These are phyloP conservation scores for Scaptomyza parva DNA, from an alignment of 2,888 invertebrate species.

Conservation along the genomic window DNA sequence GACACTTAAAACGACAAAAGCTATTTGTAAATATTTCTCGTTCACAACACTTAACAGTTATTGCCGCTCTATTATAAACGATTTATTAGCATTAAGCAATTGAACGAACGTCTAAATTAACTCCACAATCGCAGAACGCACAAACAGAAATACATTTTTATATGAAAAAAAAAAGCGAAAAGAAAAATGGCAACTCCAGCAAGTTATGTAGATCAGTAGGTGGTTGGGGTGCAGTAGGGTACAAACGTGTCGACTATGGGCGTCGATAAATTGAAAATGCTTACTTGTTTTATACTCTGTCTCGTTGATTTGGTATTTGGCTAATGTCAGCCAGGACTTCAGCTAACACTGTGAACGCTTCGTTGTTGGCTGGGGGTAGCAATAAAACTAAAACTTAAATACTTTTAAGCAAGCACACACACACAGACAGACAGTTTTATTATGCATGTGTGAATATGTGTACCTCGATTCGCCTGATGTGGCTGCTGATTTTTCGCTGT, in stretches of 20 bases:
- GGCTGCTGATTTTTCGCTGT: slow-evolving; percentile 56
- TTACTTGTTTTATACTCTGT: slow-evolving; percentile 38
- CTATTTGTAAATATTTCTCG: neutral
- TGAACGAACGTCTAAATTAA: neutral
- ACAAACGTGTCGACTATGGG: slow-evolving; percentile 33
- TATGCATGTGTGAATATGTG: slow-evolving; percentile 15
- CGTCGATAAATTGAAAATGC: slow-evolving; percentile 8
- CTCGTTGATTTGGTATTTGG: slow-evolving; percentile 36
- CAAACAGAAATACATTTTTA: too few species aligned
- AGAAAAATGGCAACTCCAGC: slow-evolving; percentile 2
- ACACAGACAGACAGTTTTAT: slow-evolving; percentile 23
- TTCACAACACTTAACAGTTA: neutral
- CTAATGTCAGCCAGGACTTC: slow-evolving; percentile 47
- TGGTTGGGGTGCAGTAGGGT: slow-evolving; percentile 37
- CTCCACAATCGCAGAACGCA: neutral
- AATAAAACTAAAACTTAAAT: slow-evolving; percentile 55
- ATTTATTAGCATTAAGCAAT: slow-evolving; percentile 3
- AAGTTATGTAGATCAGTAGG: neutral
- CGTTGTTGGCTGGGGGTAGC: slow-evolving; percentile 58
- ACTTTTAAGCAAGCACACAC: slow-evolving; percentile 33
- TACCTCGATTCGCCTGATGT: slow-evolving; percentile 50
- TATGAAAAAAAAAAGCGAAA: too few species aligned
- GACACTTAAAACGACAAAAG: slow-evolving; percentile 2
- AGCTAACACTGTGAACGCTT: slow-evolving; percentile 41
- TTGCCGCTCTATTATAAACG: neutral